A percentile compares a stretch with the other conserved stretches of the same genome.
These are phyloP conservation scores for Zaprionus taronus DNA, from an alignment of 1,140 invertebrate genomes.

Conservation along the genomic window DNA sequence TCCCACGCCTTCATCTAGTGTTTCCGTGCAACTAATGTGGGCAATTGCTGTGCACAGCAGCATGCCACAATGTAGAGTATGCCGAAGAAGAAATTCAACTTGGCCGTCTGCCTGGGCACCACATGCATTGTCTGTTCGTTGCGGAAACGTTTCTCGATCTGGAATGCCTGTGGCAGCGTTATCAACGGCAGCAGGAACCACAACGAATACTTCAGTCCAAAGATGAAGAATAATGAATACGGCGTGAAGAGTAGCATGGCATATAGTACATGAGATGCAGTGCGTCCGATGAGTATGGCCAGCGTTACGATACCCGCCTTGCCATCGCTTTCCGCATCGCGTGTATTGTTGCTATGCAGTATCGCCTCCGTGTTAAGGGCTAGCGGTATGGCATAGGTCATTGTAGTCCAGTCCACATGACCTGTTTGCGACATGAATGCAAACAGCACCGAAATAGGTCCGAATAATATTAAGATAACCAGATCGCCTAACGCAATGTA, in stretches of 20 bases:
- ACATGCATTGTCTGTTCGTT: constrained; percentile 90
- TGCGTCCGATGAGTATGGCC: constrained; percentile 96
- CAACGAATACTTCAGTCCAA: constrained; percentile 91
- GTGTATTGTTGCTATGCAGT: constrained; percentile 96
- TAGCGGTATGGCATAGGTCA: constrained; percentile 96
- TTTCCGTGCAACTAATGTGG: constrained; percentile 75
- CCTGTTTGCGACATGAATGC: constrained; percentile 96
- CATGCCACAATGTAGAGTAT: constrained; percentile 94
- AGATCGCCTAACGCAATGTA: constrained; percentile 97
- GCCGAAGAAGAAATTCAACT: constrained; percentile 95
- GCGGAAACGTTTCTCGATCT: constrained; percentile 95
- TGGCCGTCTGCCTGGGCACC: constrained; percentile 94
- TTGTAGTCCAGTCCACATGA: constrained; percentile 92
- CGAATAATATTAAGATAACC: constrained; percentile 96
- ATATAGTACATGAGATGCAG: constrained; percentile 95
- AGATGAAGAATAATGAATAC: constrained; percentile 94
- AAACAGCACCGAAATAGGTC: constrained; percentile 97
- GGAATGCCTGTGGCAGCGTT: constrained; percentile 94
- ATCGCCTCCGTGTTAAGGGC: constrained; percentile 98
- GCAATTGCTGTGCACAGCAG: constrained; percentile 87
- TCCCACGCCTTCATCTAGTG: constrained; percentile 27
- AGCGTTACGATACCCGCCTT: constrained; percentile 95
- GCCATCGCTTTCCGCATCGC: constrained; percentile 94
- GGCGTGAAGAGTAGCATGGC: constrained; percentile 95
- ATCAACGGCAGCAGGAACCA: constrained; percentile 96